Conservation (phyloP, 2,113 vertebrate species). For the Jaculus jaculus region DNA sequence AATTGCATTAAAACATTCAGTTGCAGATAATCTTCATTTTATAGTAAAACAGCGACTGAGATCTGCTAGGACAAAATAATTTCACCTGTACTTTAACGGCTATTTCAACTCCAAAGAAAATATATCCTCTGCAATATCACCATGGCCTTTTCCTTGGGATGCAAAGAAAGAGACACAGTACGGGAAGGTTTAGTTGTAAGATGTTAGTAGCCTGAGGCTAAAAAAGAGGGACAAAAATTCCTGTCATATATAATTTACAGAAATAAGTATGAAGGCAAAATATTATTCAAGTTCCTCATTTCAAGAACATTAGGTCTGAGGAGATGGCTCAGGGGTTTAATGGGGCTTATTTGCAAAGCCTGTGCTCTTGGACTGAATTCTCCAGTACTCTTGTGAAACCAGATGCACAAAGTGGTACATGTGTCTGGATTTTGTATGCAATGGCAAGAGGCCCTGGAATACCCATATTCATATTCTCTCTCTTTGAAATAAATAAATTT, state of each 20-base stretch:
- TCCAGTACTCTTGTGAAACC: too few species aligned
- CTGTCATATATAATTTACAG: neutral
- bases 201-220: neutral
- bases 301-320: neutral
- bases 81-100: neutral
- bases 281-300: slow-evolving; percentile 6
- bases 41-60: slow-evolving; percentile 31
- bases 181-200: slow-evolving; percentile 25
- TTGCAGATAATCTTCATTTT: slow-evolving; percentile 25
- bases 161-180: neutral
- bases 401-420: too few species aligned
- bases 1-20: slow-evolving; percentile 42
- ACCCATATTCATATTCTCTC: too few species aligned
- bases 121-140: neutral
- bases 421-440: too few species aligned
- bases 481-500: too few species aligned
- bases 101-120: slow-evolving; percentile 46
- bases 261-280: slow-evolving; percentile 32
- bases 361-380: too few species aligned
- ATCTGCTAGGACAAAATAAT: neutral
- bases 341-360: neutral
- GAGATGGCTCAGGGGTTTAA: neutral
- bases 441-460: too few species aligned
- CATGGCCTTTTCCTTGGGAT: neutral
- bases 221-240: slow-evolving; percentile 25